Base-by-base conservation (phyloP, 2,888 invertebrate species). In the Sylvicola cinctus region DNA sequence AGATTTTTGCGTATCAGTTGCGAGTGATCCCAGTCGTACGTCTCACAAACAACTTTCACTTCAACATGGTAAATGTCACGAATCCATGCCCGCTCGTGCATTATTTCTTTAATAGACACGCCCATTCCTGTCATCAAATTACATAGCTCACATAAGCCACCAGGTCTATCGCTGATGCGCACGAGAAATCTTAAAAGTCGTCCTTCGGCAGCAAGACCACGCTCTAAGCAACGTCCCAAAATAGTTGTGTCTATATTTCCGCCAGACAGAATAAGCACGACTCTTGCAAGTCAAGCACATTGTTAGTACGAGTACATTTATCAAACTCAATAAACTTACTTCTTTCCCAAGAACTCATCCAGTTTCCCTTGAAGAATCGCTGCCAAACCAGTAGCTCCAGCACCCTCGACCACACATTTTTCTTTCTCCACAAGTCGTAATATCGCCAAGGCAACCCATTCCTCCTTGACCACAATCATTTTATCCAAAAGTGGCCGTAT, bases 51-150 rank as follows among this genome's bases (percentile, higher is more conserved):
- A 11, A 87, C 81, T 57, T 84, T 84, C 1, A 87, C 83, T 52
- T 72, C 68, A 14, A 76, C 76, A 43, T 72, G 71, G 52, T 88
- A 90, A 32, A 95, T 79, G 51, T 95, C 91, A 38, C 74, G 74
- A 11, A 93, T 70, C 91, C 91, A 93, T 2, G 93, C 91, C 35
- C 93, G 66, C 52, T 95, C 93, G 53, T 95, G 93, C 58, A 87
- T 79, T 38, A 95, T 88, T 50, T 93, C 93, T 55, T 93, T 95
- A 41, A 95, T 85, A 27, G 80, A 80, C 11, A 87, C 87, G 1
- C 87, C 87, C 17, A 80, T 63, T 2, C 69, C 66, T 1, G 75
- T 67, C 34, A 90, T 65, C 28, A 80, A 58, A 46, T 70, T 69
- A 49, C 85, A 83, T 4, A 90, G 62, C 48, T 88, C 87, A 1